Evolutionary conservation across 2,888 invertebrate species (phyloP), one percentile per base, ranked within the genome.

Genomic region (Formica aserva): DNA sequence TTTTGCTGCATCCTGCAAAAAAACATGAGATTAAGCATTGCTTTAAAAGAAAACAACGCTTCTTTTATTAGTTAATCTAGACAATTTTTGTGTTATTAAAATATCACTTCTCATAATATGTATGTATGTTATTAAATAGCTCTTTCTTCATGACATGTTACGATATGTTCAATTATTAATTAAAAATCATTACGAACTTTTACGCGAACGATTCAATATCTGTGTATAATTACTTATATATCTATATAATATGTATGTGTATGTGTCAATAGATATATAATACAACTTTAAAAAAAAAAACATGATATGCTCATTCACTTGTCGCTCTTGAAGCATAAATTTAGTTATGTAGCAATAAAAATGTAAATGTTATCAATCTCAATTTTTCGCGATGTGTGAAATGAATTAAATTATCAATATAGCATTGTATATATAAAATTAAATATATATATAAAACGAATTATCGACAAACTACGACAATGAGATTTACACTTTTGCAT

Each of bases 241-340:
- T 18, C 1, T 48, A 18, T 52, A n/a, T 52, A 8, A 8, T 52
- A n/a, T 52, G n/a, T 45, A 5, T 45, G 4, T 45, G 4, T 45
- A 45, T 45, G 18, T 11, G 4, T 41, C 18, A 60, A 57, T 13
- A 41, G 18, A 22, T 55, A 11, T 72, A 74, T 32, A 62, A 62
- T 62, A 60, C 22, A 11, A 52, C 8, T 32, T 26, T 22, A 32
- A 26, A 26, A 26, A 26, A 45, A 22, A 45, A 62, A 75, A 48
- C 22, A 48, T 48, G 74, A 63, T 45, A 48, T 66, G 66, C 35
- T 26, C 13, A 45, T 77, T 15, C 11, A 63, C 35, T 55, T 76
- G 26, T 8, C 5, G n/a, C 26, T 55, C 26, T 6, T 1, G 1
- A 32, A 45, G 26, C 22, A 72, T 11, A 22, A 57, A 26, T 60